Evolutionary conservation across 2,888 invertebrate species (phyloP), one percentile per base, ranked within the genome.

Genomic region (Spilosoma lubricipeda): DNA sequence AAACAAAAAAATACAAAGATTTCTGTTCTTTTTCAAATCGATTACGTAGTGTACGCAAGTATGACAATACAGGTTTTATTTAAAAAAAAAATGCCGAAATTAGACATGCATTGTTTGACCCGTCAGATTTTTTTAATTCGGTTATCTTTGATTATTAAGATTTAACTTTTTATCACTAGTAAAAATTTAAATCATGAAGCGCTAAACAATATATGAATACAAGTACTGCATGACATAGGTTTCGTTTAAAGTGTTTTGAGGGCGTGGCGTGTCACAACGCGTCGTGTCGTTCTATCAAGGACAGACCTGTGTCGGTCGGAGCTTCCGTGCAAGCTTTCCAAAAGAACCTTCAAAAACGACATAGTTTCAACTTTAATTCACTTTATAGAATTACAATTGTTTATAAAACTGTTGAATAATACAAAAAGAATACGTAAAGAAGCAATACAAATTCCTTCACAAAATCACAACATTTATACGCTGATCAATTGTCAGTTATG

Each of bases 251-350:
- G 9, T 23, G 70, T 56, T 68, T 79, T 70, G 72, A 80, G 77
- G 85, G 83, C 74, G 85, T 80, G 83, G 76, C 75, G 2, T 71
- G 71, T 23, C 64, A 70, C 64, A 68, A 67, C 76, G 77, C 85
- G 83, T 84, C 76, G 73, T 67, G 83, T 84, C 76, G 73, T 67
- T 68, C 68, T 72, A 76, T 77, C 79, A 84, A 83, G 79, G 83
- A 79, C 83, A 69, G n/a, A 45, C 70, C 63, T 72, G 73, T 69
- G 70, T 65, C 74, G 72, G 71, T 65, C 63, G 71, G 73, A 71
- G 76, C 73, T 79, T 80, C 81, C 77, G 76, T 71, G 39, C 74
- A 67, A 74, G 69, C 74, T 84, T 82, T 80, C 67, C 70, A 79
- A 80, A 70, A 71, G 52, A 70, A 69, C 70, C 66, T 73, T 82